These are phyloP conservation scores for Oreochromis tanganicae DNA, from an alignment of 2,113 vertebrate species.

Conservation along the genomic window DNA sequence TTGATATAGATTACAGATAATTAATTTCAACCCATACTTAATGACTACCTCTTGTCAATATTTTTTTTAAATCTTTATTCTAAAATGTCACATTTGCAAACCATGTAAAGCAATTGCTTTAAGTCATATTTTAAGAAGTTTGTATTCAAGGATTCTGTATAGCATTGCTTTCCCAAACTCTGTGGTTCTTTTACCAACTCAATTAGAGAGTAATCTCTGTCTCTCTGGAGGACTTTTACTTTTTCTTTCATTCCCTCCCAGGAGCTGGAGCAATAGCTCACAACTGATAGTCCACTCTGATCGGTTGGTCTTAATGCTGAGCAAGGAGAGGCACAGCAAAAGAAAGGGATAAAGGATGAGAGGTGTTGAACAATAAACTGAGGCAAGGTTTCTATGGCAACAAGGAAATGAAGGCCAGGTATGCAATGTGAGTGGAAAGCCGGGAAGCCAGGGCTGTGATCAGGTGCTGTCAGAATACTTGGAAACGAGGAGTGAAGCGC, in stretches of 20 bases:
- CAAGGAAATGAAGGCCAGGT: conserved; percentile 41
- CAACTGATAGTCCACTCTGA: conserved; percentile 25
- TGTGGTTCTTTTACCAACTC: neutral
- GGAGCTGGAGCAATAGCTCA: conserved; percentile 7
- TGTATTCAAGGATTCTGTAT: neutral
- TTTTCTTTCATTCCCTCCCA: conserved; percentile 1
- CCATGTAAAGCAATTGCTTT: neutral
- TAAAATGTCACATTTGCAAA: neutral
- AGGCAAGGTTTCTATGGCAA: conserved; percentile 51
- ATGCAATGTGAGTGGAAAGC: conserved; percentile 38
- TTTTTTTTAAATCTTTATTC: neutral
- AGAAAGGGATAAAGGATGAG: conserved; percentile 23
- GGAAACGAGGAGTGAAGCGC: conserved; percentile 31
- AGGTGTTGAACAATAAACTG: conserved; percentile 35
- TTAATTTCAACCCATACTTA: neutral
- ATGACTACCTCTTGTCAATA: neutral
- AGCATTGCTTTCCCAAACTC: neutral
- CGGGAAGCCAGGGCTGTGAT: conserved; percentile 22
- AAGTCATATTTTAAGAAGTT: neutral
- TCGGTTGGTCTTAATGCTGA: conserved; percentile 33
- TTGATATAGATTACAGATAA: neutral
- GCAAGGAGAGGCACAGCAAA: neutral
- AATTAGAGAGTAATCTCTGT: conserved; percentile 7
- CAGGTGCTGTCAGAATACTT: conserved; percentile 34
- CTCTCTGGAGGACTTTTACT: conserved; percentile 23